Evolutionary conservation across 1,140 invertebrate species (phyloP).

Genomic region (Holotrichia oblita): DNA sequence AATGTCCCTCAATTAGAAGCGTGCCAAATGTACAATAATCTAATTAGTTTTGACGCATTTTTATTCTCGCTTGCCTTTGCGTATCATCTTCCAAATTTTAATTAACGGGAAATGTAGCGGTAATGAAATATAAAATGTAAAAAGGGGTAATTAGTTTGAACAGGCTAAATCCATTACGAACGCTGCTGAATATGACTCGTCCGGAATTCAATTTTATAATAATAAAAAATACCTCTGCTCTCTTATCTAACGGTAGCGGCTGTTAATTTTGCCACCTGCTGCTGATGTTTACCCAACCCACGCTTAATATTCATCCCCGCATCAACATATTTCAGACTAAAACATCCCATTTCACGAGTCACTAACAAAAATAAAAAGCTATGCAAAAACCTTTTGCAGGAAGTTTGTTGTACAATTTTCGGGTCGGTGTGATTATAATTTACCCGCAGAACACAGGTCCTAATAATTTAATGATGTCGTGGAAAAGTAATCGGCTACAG

Average conservation of each 20-base stretch:
- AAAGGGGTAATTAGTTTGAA: slow-evolving; percentile 20
- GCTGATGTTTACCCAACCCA: slow-evolving; percentile 3
- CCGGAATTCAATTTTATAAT: background rate
- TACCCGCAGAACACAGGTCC: background rate
- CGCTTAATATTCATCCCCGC: slow-evolving; percentile 1
- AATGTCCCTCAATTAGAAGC: background rate
- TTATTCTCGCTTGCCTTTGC: background rate
- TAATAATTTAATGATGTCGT: slow-evolving; percentile 3
- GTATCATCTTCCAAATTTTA: slow-evolving; percentile 10
- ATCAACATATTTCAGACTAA: slow-evolving; percentile 16
- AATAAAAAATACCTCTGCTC: background rate
- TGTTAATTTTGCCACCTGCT: slow-evolving; percentile 19
- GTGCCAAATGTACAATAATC: slow-evolving; percentile 1
- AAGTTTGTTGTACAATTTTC: slow-evolving; percentile 12
- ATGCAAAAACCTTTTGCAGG: background rate
- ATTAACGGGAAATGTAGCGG: slow-evolving; percentile 15
- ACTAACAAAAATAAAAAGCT: slow-evolving; percentile 11
- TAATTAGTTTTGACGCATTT: background rate
- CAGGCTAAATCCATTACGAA: slow-evolving; percentile 19
- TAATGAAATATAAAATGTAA: slow-evolving; percentile 18
- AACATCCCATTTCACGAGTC: background rate
- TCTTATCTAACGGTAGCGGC: background rate
- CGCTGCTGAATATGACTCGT: background rate
- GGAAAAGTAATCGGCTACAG: background rate
- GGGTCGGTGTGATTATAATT: background rate